These are phyloP conservation scores for Periophthalmodon schlosseri DNA, from an alignment of 2,113 vertebrate genomes.

Conservation along the genomic window DNA sequence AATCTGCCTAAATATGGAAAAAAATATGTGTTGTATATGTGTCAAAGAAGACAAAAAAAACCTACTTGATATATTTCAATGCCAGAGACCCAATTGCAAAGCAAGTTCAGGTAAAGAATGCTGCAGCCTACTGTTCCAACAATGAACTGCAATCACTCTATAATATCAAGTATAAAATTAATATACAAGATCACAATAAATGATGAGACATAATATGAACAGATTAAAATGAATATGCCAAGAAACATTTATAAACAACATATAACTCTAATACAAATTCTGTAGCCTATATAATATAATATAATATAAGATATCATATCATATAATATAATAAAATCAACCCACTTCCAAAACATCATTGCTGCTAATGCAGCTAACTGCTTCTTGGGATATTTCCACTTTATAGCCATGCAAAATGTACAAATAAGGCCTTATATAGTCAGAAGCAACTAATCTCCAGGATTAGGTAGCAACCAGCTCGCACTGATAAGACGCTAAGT, in stretches of 20 bases:
- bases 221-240: no score
- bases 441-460: constrained; percentile 38
- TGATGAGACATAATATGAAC: no score
- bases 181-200: neutral
- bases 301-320: no score
- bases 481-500: constrained; percentile 12
- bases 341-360: no score
- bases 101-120: neutral
- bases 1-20: no score
- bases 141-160: neutral
- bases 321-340: no score
- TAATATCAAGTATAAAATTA: neutral
- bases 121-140: constrained; percentile 9
- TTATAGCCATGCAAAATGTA: constrained; percentile 15
- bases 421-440: constrained; percentile 57
- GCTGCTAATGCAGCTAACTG: neutral
- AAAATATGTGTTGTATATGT: no score
- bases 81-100: neutral
- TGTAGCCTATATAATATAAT: no score
- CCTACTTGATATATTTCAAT: neutral
- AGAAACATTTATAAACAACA: no score
- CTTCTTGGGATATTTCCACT: constrained; percentile 39
- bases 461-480: constrained; percentile 14
- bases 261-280: no score
- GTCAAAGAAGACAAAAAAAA: neutral